Conservation (phyloP, 2,797 vertebrate genomes). For the Adrianichthys oophorus region DNA sequence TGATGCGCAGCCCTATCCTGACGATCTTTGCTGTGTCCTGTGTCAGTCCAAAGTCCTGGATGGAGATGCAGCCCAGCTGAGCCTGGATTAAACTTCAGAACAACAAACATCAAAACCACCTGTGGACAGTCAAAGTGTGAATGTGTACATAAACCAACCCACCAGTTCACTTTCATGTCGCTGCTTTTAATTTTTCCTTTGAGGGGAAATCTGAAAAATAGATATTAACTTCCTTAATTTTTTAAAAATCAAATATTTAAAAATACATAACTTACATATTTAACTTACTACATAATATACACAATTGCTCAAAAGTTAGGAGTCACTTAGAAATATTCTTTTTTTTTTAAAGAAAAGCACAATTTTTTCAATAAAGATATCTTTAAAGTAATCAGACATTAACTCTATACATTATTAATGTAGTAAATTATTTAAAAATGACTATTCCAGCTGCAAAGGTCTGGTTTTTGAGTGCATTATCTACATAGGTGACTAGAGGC, state of each 20-base stretch:
- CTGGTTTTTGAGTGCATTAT: too few relatives aligned
- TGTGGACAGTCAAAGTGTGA: background rate
- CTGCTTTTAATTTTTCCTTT: constrained; percentile 94
- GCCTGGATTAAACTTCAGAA: constrained; percentile 91
- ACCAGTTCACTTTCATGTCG: constrained; percentile 99
- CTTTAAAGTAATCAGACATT: too few relatives aligned
- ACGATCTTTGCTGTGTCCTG: constrained; percentile 96
- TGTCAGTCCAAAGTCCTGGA: constrained; percentile 94
- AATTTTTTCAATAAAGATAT: too few relatives aligned
- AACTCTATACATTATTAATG: too few relatives aligned
- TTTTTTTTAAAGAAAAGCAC: too few relatives aligned
- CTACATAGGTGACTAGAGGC: too few relatives aligned
- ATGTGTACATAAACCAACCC: constrained; percentile 31
- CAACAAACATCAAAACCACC: background rate
- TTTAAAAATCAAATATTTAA: background rate
- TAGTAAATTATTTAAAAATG: too few relatives aligned
- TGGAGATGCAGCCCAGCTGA: constrained; percentile 89
- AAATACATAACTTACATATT: background rate
- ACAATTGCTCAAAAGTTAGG: too few relatives aligned
- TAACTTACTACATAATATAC: too few relatives aligned
- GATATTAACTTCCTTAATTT: too few relatives aligned
- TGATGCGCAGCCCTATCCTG: constrained; percentile 88
- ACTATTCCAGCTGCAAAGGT: too few relatives aligned
- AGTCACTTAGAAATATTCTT: too few relatives aligned
- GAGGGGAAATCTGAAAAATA: constrained; percentile 86